A percentile compares a stretch with the other conserved stretches of the same genome.
Conservation (phyloP, 2,113 vertebrate genomes). For the Syngnathus scovelli region DNA sequence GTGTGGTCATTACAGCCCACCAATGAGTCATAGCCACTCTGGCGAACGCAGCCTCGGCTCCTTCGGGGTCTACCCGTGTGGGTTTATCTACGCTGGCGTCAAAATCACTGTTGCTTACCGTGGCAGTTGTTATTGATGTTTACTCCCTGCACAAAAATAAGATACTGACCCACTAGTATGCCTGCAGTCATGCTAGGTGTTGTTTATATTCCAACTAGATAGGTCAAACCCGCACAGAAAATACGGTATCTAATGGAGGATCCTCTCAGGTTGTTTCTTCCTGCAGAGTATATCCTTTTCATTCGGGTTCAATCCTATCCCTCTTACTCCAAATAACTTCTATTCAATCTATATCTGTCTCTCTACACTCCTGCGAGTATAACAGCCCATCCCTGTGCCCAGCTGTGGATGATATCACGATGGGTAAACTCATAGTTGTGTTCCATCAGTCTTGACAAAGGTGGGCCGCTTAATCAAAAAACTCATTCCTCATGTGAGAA, state of each 20-base stretch:
- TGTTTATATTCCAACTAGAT: conserved; percentile 49
- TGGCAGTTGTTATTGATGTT: conserved; percentile 51
- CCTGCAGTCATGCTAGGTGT: conserved; percentile 44
- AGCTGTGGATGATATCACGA: conserved; percentile 54
- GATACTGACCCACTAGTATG: conserved; percentile 38
- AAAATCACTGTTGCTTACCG: conserved; percentile 14
- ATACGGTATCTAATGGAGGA: conserved; percentile 46
- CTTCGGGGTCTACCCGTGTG: conserved; percentile 19
- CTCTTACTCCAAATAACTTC: conserved; percentile 38
- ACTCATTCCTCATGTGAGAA: conserved; percentile 54
- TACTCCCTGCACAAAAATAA: conserved; percentile 39
- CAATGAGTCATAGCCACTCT: conserved; percentile 55
- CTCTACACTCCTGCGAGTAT: conserved; percentile 29
- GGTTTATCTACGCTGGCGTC: conserved; percentile 12
- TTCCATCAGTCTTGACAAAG: conserved; percentile 54
- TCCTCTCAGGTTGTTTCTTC: conserved; percentile 45
- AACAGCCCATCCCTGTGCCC: conserved; percentile 40
- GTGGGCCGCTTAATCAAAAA: conserved; percentile 59
- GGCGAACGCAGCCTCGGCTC: conserved; percentile 30
- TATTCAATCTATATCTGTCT: conserved; percentile 48
- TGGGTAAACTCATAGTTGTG: conserved; percentile 44
- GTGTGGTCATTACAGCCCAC: conserved; percentile 62
- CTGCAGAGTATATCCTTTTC: conserved; percentile 47
- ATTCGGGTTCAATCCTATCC: conserved; percentile 47
- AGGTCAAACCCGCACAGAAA: conserved; percentile 32